These are phyloP conservation scores for Deilephila elpenor DNA, from an alignment of 2,888 invertebrate species.

Conservation along the genomic window DNA sequence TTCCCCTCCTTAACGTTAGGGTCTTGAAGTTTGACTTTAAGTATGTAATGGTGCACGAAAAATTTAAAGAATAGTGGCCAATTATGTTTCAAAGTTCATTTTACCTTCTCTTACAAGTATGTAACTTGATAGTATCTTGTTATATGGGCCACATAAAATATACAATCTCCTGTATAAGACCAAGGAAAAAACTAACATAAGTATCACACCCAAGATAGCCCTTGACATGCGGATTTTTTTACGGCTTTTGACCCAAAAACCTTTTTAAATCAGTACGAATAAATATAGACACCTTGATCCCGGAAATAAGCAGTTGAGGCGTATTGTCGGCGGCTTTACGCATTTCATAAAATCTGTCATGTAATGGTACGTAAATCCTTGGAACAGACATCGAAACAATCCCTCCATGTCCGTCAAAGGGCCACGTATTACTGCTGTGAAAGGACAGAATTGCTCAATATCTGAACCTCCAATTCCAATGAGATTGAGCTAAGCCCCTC, in stretches of 20 bases:
- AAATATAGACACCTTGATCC: slow-evolving; percentile 2
- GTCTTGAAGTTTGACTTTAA: too few relatives aligned
- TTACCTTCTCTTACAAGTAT: too few relatives aligned
- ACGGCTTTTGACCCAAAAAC: not conserved
- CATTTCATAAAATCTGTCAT: slow-evolving; percentile 50
- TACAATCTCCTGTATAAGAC: too few relatives aligned
- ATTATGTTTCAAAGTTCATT: too few relatives aligned
- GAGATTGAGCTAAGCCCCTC: slow-evolving; percentile 64
- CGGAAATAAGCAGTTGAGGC: slow-evolving; percentile 15
- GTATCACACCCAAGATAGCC: not conserved
- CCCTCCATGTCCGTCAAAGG: slow-evolving; percentile 66
- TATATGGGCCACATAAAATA: too few relatives aligned
- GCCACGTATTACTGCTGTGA: slow-evolving; percentile 59
- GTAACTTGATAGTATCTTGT: too few relatives aligned
- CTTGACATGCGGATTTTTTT: not conserved
- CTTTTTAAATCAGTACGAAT: not conserved
- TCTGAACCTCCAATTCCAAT: slow-evolving; percentile 59
- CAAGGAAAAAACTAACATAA: too few relatives aligned
- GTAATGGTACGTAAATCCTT: slow-evolving; percentile 62
- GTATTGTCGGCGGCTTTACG: slow-evolving; percentile 41
- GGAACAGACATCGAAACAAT: slow-evolving; percentile 60
- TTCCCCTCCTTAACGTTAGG: too few relatives aligned
- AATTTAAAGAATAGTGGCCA: too few relatives aligned
- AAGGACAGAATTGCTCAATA: slow-evolving; percentile 63
- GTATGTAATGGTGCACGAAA: too few relatives aligned